Conservation (phyloP, 2,888 invertebrate species). For the Macropis europaea region DNA sequence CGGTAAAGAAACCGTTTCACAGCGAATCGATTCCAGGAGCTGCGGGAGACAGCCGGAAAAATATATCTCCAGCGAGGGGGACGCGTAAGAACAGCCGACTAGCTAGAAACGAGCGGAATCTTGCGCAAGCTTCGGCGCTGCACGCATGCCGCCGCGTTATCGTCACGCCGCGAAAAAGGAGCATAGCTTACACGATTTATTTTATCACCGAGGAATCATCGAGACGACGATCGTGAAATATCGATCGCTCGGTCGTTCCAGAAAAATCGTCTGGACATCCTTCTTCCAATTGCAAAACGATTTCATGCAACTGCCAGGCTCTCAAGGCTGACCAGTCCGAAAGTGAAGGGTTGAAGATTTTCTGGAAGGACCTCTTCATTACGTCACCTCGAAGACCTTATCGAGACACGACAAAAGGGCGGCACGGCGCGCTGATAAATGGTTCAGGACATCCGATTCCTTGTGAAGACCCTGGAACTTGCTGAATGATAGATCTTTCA, state of each 20-base stretch:
- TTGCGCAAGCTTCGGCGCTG: slow-evolving; percentile 23
- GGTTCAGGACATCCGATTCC: slow-evolving; percentile 65
- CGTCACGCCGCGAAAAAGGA: slow-evolving; percentile 37
- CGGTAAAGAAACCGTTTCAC: slow-evolving; percentile 33
- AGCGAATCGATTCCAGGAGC: slow-evolving; percentile 49
- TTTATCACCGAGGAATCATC: slow-evolving; percentile 4
- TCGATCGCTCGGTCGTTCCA: neutral
- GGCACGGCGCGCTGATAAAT: slow-evolving; percentile 57
- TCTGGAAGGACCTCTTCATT: slow-evolving; percentile 63
- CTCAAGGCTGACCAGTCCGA: too few relatives aligned
- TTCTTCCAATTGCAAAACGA: slow-evolving; percentile 5
- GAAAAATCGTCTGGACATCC: neutral
- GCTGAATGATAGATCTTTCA: slow-evolving; percentile 60
- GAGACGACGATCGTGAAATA: slow-evolving; percentile 9
- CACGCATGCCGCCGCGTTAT: slow-evolving; percentile 41
- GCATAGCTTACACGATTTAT: slow-evolving; percentile 30
- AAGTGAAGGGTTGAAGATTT: slow-evolving; percentile 61
- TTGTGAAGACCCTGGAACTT: slow-evolving; percentile 60
- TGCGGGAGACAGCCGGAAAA: slow-evolving; percentile 32
- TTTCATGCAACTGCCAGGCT: too few relatives aligned
- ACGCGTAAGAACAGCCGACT: slow-evolving; percentile 20
- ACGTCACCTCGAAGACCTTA: slow-evolving; percentile 55
- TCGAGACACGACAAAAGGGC: slow-evolving; percentile 36
- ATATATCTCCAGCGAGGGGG: slow-evolving; percentile 22
- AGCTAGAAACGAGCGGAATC: neutral